Percentiles rank a stretch among this genome's conserved stretches.
These are phyloP conservation scores for Cacatua alba DNA, from an alignment of 2,113 vertebrate genomes.

Conservation along the genomic window DNA sequence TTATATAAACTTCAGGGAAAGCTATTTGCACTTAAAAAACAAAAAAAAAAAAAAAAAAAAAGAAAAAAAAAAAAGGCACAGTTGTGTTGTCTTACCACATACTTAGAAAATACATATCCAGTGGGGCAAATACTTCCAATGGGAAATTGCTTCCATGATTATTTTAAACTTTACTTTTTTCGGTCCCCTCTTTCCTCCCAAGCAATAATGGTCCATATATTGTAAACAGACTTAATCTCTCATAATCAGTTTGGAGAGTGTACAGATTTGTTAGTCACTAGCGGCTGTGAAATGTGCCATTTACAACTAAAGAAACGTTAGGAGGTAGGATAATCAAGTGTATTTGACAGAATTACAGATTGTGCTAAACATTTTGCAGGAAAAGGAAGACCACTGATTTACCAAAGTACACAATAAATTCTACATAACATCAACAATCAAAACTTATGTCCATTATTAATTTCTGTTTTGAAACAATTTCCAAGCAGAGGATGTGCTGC, in stretches of 20 bases:
- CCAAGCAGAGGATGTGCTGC: neutral
- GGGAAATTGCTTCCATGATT: neutral
- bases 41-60: too few relatives aligned
- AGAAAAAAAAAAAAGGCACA: neutral
- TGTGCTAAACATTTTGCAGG: neutral
- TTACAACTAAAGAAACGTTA: neutral
- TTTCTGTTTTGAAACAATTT: neutral
- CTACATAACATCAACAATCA: neutral
- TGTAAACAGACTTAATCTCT: constrained; percentile 1
- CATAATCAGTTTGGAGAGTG: constrained; percentile 4
- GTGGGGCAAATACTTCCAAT: neutral
- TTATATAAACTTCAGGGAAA: too few relatives aligned
- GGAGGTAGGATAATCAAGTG: neutral
- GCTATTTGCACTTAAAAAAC: too few relatives aligned
- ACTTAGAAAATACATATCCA: neutral
- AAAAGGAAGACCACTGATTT: neutral
- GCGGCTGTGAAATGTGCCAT: constrained; percentile 7
- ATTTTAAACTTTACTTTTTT: neutral
- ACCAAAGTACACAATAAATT: neutral
- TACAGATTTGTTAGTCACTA: constrained; percentile 14
- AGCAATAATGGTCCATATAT: neutral
- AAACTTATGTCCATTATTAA: neutral
- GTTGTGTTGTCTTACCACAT: neutral
- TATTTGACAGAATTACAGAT: neutral
- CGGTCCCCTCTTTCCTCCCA: neutral